Evolutionary conservation across 2,113 vertebrate genomes (phyloP).

Genomic region (Xyliphius kryptos): DNA sequence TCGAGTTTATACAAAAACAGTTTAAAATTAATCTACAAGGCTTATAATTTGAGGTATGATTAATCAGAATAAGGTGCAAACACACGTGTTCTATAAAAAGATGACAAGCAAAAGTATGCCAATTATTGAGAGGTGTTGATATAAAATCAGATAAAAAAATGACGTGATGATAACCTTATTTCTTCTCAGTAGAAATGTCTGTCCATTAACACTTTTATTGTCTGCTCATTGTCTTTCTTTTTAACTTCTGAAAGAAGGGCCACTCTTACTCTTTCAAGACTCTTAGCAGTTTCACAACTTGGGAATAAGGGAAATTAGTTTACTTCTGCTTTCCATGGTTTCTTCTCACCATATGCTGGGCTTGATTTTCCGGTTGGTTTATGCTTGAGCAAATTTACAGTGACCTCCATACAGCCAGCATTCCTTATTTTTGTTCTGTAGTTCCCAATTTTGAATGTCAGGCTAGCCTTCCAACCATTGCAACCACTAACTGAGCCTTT

Average conservation of each 20-base stretch:
- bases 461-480: constrained; percentile 24
- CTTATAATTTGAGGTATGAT: too few relatives aligned
- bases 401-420: constrained; percentile 17
- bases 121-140: too few relatives aligned
- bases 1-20: too few relatives aligned
- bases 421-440: constrained; percentile 18
- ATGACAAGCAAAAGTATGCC: too few relatives aligned
- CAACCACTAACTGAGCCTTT: constrained; percentile 19
- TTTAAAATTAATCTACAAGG: too few relatives aligned
- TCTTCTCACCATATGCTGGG: constrained; percentile 17
- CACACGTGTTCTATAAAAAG: too few relatives aligned
- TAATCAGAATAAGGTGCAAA: too few relatives aligned
- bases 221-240: constrained; percentile 25
- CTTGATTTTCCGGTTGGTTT: constrained; percentile 20
- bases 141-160: too few relatives aligned
- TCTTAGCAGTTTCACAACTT: constrained; percentile 17
- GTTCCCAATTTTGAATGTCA: constrained; percentile 29
- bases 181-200: constrained; percentile 33
- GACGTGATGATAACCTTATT: constrained; percentile 28
- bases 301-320: constrained; percentile 24
- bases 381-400: constrained; percentile 28
- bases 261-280: constrained; percentile 1
- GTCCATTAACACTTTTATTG: constrained; percentile 23
- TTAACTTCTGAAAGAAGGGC: constrained; percentile 24
- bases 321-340: constrained; percentile 23